A percentile compares a stretch with the other conserved stretches of the same genome.
phyloP scores from a whole-genome alignment of 92 coral and sea anemone species.

The Chrysogorgia sp. region DNA sequence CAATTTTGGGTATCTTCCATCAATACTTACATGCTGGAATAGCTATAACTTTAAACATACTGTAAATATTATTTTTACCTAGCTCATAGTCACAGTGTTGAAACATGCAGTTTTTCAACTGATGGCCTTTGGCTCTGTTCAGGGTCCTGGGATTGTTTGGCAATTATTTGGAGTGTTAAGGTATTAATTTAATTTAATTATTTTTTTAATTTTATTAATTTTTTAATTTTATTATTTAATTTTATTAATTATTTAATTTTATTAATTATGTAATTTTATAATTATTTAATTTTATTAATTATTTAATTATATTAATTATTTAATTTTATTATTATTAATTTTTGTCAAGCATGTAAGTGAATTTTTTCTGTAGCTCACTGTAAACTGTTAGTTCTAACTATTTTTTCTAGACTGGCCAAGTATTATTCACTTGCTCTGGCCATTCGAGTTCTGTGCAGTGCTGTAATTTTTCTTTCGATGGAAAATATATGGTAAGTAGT shows the following conservation, averaged over 20 bases:
- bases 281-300: no score
- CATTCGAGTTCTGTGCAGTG: conserved; percentile 92
- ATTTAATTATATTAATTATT: no score
- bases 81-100: conserved; percentile 99
- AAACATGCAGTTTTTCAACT: conserved; percentile 91
- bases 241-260: not conserved
- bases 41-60: no score
- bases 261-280: not conserved
- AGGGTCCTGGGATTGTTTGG: conserved; percentile 98
- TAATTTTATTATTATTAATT: not conserved
- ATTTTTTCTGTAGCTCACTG: not conserved
- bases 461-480: conserved; percentile 84
- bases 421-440: conserved; percentile 74
- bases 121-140: conserved; percentile 80
- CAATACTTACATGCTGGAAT: no score
- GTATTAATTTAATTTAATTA: conserved; percentile 17
- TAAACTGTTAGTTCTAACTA: not conserved
- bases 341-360: not conserved
- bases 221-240: not conserved
- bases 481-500: conserved; percentile 65
- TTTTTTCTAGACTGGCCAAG: conserved; percentile 75
- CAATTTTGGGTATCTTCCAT: no score
- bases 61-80: not conserved
- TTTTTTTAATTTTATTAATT: no score
- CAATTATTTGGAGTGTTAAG: conserved; percentile 90